Evolutionary conservation across 2,113 vertebrate species (phyloP), one percentile per base, ranked within the genome.

Genomic region (Cryptomyrus ogoouensis): DNA sequence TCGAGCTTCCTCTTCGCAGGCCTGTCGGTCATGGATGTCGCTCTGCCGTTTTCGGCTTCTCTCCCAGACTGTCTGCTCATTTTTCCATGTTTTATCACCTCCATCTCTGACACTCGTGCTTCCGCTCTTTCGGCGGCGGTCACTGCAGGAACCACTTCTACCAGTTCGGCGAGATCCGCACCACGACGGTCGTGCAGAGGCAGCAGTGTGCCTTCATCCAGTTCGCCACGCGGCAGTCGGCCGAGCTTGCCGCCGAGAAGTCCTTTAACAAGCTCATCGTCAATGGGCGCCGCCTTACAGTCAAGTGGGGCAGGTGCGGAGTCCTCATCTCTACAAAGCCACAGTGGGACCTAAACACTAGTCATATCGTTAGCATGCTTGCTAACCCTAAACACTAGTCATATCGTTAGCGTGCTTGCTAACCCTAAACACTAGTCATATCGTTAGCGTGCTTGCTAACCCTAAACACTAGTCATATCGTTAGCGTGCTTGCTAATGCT

Each of bases 171-270:
- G 98, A 99, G 95, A 98, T 99, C 52, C 96, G 98, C 46, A 99
- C 98, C 0, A 97, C 98, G 89, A 99, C 98, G 0, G 97, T 99
- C 0, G 98, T 99, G 17, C 98, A 99, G 93, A 96, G 98, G 91
- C 98, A 99, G 88, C 98, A 99, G 44, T 99, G 98, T 87, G 98
- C 98, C 21, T 99, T 99, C 92, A 99, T 99, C 93, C 98, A 99
- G 96, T 99, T 99, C 89, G 98, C 98, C 89, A 98, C 98, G 0
- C 94, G 98, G 0, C 97, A 97, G 88, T 94, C 98, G 3, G 98
- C 98, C 0, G 98, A 99, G 90, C 96, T 96, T 70, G 98, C 98
- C 17, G 98, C 98, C 0, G 98, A 99, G 94, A 99, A 99, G 93
- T 99, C 98, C 58, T 99, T 99, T 93, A 99, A 99, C 93, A 99